Percentiles rank a stretch among this genome's conserved stretches.
These are phyloP conservation scores for Pygoscelis adeliae DNA, from an alignment of 2,113 vertebrate genomes.

Conservation along the genomic window DNA sequence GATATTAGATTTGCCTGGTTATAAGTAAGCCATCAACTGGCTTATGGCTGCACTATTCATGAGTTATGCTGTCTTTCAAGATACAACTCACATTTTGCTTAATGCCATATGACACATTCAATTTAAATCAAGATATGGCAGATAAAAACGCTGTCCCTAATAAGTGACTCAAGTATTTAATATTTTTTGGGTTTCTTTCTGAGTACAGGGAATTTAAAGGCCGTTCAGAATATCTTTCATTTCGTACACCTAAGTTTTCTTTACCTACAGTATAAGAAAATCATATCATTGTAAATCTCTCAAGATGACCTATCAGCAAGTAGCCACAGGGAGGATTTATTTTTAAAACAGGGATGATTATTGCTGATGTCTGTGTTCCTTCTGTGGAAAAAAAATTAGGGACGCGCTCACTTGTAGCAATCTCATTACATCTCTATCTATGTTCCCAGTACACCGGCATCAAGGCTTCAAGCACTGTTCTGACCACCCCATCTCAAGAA, in stretches of 20 bases:
- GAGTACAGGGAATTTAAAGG: neutral
- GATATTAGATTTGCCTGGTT: constrained; percentile 59
- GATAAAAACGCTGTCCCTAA: neutral
- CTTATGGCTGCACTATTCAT: constrained; percentile 34
- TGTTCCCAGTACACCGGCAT: neutral
- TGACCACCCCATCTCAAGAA: neutral
- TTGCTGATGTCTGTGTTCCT: neutral
- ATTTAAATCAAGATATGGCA: constrained; percentile 39
- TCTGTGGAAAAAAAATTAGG: neutral
- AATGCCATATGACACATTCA: constrained; percentile 36
- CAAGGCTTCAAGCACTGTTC: neutral
- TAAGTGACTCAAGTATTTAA: neutral
- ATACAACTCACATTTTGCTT: constrained; percentile 33
- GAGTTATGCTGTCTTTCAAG: constrained; percentile 37
- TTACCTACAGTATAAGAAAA: neutral
- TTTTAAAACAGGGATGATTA: neutral
- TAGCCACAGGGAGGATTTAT: neutral
- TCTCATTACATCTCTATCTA: neutral
- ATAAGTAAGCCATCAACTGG: constrained; percentile 33
- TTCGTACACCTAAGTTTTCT: neutral
- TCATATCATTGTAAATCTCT: neutral
- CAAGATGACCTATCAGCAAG: neutral
- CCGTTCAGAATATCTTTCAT: neutral
- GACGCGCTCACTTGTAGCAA: neutral
- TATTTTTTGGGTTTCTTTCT: neutral